Percentiles rank a stretch among this genome's conserved stretches.
Evolutionary conservation across 1,140 invertebrate genomes (phyloP).

Genomic region (Drosophila repleta): DNA sequence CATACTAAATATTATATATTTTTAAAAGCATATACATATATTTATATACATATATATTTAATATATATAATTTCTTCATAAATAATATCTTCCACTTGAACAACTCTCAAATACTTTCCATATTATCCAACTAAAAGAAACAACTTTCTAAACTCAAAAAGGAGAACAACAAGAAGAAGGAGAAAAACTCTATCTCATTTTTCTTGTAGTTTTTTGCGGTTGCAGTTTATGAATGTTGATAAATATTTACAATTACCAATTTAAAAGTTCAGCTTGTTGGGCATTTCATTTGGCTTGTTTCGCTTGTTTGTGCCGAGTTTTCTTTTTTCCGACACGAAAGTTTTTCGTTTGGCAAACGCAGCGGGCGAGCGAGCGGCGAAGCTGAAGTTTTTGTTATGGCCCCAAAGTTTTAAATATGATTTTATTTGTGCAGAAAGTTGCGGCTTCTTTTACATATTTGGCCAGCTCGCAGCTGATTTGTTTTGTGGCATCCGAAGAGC

Average conservation of each 20-base stretch:
- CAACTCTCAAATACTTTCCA: neutral
- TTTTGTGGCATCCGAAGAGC: slow-evolving; percentile 26
- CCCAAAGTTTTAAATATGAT: slow-evolving; percentile 79
- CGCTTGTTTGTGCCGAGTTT: slow-evolving; percentile 39
- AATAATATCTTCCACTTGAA: too few relatives aligned
- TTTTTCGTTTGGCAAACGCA: slow-evolving; percentile 68
- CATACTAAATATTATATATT: slow-evolving; percentile 1
- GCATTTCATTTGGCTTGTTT: slow-evolving; percentile 42
- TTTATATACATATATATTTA: too few relatives aligned
- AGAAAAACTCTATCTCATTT: slow-evolving; percentile 12
- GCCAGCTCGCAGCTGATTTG: slow-evolving; percentile 64
- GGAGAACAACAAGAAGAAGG: too few relatives aligned
- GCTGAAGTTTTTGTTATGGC: slow-evolving; percentile 33
- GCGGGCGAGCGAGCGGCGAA: too few relatives aligned
- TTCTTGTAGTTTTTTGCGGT: slow-evolving; percentile 16
- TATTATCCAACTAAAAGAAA: neutral
- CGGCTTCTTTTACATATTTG: slow-evolving; percentile 63
- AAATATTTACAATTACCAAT: slow-evolving; percentile 80
- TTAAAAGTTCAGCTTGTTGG: slow-evolving; percentile 67
- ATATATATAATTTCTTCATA: too few relatives aligned
- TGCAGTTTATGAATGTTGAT: slow-evolving; percentile 59
- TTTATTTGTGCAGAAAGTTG: slow-evolving; percentile 73
- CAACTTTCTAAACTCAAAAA: neutral
- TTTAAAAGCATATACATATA: neutral
- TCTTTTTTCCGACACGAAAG: slow-evolving; percentile 63